A percentile compares a stretch with the other conserved stretches of the same genome.
These are phyloP conservation scores for Diloba caeruleocephala DNA, from an alignment of 2,888 invertebrate genomes.

Conservation along the genomic window DNA sequence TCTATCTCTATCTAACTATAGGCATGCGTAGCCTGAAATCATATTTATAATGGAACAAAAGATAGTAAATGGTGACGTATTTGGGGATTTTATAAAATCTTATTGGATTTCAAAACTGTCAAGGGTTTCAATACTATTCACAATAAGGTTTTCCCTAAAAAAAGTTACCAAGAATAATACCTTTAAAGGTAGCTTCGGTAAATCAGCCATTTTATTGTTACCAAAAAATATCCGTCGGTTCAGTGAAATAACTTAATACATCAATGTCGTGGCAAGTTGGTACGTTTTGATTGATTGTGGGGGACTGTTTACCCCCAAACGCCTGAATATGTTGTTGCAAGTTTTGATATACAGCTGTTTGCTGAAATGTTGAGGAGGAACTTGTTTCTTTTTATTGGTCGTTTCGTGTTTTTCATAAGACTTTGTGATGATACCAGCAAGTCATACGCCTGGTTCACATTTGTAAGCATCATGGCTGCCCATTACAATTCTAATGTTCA, in stretches of 20 bases:
- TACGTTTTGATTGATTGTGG: conserved; percentile 49
- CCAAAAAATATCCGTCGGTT: conserved; percentile 29
- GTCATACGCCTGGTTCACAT: no score
- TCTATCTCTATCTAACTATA: no score
- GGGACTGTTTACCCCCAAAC: conserved; percentile 27
- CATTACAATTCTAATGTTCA: no score
- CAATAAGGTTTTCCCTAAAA: no score
- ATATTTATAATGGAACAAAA: no score
- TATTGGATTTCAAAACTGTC: no score
- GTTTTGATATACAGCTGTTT: conserved; percentile 39
- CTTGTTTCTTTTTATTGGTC: conserved; percentile 8
- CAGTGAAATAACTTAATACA: conserved; percentile 52
- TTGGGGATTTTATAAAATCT: no score
- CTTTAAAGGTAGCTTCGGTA: conserved; percentile 6
- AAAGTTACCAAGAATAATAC: not conserved
- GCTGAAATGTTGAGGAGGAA: conserved; percentile 1
- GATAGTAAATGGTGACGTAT: no score
- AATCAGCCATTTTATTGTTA: conserved; percentile 39
- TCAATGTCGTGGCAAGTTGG: conserved; percentile 51
- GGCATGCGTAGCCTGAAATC: no score
- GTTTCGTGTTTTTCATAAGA: not conserved
- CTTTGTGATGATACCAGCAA: no score
- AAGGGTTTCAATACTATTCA: no score
- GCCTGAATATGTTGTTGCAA: conserved; percentile 30
- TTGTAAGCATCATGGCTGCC: no score